Evolutionary conservation across 2,888 invertebrate species (phyloP), one percentile per base, ranked within the genome.

Genomic region (Amaurobius ferox): DNA sequence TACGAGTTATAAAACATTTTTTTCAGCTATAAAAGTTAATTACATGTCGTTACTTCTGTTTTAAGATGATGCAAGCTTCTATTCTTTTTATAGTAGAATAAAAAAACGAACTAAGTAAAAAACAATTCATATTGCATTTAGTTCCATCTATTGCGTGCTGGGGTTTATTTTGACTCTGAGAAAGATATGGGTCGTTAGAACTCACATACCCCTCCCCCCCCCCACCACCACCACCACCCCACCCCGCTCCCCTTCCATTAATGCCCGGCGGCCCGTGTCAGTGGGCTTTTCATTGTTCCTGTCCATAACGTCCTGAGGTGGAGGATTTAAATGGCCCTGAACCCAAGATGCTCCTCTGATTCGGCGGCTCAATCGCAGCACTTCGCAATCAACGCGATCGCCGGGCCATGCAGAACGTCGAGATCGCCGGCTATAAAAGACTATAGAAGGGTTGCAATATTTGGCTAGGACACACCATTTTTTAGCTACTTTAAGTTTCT

Each of bases 111-210:
- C n/a, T n/a, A n/a, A n/a, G n/a, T n/a, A n/a, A n/a, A n/a, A n/a
- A n/a, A n/a, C n/a, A n/a, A n/a, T n/a, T n/a, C n/a, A n/a, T 35
- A 9, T 35, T 7, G 35, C 35, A 9, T 35, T 35, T 35, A 7
- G 9, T 35, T 35, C 6, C 35, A 9, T 35, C 35, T 7, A 7
- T 9, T 35, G 35, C 35, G 6, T 7, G 35, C 35, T n/a, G n/a
- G 35, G 5, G 35, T 35, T 35, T 35, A 35, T 35, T 35, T 35
- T 35, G 6, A n/a, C n/a, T n/a, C n/a, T 44, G 55, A 55, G 23
- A 55, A 55, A 55, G 55, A n/a, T 55, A 55, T 23, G 55, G 23
- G 23, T 55, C 55, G 55, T 55, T 55, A 55, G 55, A 55, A 55
- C 7, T 55, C 44, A 44, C 44, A 7, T 16, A 7, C 16, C 9